Percentiles rank a stretch among this genome's conserved stretches.
phyloP scores from a whole-genome alignment of 2,113 vertebrate genomes.

The Pluvialis apricaria region DNA sequence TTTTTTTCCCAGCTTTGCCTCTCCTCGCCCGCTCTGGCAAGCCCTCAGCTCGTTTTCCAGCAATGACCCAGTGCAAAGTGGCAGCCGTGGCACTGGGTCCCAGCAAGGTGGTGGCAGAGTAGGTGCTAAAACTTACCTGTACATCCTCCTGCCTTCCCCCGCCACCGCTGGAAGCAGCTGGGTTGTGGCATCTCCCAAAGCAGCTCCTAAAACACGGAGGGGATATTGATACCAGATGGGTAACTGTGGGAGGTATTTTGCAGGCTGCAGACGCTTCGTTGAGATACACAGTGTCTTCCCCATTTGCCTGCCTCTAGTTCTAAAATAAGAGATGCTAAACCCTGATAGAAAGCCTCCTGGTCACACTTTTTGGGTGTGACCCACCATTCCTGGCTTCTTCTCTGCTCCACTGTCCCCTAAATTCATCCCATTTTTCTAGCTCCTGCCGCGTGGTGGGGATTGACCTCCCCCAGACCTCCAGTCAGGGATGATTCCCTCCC shows the following conservation, averaged over 20 bases:
- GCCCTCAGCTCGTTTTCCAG: background rate
- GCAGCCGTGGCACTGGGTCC: accelerated
- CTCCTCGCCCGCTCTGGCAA: accelerated
- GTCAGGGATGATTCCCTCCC: background rate
- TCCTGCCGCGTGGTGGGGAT: background rate
- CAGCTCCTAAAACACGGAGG: background rate
- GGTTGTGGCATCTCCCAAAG: background rate
- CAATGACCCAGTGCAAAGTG: accelerated
- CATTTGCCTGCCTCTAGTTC: background rate
- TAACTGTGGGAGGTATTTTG: background rate
- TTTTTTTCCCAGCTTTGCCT: background rate
- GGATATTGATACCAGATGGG: background rate
- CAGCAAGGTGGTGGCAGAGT: background rate
- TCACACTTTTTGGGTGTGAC: background rate
- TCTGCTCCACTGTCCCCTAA: background rate
- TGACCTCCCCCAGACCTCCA: background rate
- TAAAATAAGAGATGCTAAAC: background rate
- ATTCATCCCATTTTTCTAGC: background rate
- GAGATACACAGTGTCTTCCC: background rate
- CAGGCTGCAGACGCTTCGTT: accelerated
- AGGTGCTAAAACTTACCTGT: background rate
- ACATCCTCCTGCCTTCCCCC: background rate
- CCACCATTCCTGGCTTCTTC: background rate
- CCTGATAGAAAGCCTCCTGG: background rate
- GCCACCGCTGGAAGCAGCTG: background rate